These are phyloP conservation scores for Athrips mouffetella DNA, from an alignment of 2,888 invertebrate genomes.

Conservation along the genomic window DNA sequence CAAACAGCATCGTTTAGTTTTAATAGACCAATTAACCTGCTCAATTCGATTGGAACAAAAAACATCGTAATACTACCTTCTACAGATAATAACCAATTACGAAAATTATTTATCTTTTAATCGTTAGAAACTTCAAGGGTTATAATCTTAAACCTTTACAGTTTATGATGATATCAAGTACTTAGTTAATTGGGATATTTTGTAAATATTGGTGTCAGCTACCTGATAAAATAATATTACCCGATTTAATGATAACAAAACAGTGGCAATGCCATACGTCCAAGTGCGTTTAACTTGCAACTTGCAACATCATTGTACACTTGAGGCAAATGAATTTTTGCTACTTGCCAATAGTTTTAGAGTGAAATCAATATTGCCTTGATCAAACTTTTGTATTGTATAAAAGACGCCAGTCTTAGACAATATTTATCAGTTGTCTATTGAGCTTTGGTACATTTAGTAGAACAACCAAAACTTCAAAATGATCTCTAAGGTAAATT, in stretches of 20 bases:
- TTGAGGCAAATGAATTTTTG: conserved; percentile 46
- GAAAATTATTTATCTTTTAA: no score
- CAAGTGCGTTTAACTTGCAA: conserved; percentile 35
- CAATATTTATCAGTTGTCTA: conserved; percentile 55
- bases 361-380: conserved; percentile 71
- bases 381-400: conserved; percentile 55
- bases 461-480: conserved; percentile 33
- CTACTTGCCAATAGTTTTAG: conserved; percentile 45
- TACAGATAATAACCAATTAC: no score
- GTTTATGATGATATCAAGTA: no score
- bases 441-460: conserved; percentile 40
- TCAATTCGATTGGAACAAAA: neutral
- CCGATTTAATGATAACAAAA: conserved; percentile 38
- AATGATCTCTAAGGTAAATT: conserved; percentile 67
- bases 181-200: conserved; percentile 35
- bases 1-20: neutral
- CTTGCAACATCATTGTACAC: conserved; percentile 55
- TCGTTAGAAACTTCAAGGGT: no score
- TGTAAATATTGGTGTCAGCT: conserved; percentile 38
- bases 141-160: no score
- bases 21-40: neutral
- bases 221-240: conserved; percentile 35
- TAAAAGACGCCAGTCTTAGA: conserved; percentile 58
- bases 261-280: conserved; percentile 46
- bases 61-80: neutral